These are phyloP conservation scores for Propithecus coquereli DNA, from an alignment of 2,113 vertebrate species.

Conservation along the genomic window DNA sequence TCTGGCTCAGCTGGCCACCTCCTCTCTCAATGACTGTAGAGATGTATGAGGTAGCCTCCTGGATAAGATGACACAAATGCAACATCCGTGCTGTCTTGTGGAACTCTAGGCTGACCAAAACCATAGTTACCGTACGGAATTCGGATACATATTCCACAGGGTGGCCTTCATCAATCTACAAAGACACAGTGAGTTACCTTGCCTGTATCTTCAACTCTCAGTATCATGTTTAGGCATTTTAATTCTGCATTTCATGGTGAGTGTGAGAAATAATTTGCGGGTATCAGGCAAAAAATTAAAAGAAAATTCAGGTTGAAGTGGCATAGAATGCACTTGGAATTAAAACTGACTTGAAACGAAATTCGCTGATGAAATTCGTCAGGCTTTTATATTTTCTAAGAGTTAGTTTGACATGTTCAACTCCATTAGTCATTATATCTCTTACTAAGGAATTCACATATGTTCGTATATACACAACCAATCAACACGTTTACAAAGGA, in stretches of 20 bases:
- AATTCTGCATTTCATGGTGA: background rate
- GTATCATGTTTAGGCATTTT: background rate
- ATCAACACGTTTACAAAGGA: background rate
- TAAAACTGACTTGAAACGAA: slow-evolving; percentile 33
- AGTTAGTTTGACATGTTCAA: background rate
- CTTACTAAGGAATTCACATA: background rate
- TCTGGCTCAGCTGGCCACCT: slow-evolving; percentile 67
- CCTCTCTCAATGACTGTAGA: slow-evolving; percentile 50
- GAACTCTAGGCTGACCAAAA: slow-evolving; percentile 75
- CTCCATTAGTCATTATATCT: background rate
- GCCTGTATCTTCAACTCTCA: background rate
- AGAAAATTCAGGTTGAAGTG: slow-evolving; percentile 20
- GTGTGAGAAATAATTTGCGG: background rate
- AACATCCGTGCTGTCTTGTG: slow-evolving; percentile 19
- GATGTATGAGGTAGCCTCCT: slow-evolving; percentile 63
- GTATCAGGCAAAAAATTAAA: background rate
- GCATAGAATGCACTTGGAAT: background rate
- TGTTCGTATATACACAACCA: background rate
- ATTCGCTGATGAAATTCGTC: background rate
- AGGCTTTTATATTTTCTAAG: slow-evolving; percentile 9
- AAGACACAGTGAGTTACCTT: background rate
- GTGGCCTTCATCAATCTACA: slow-evolving; percentile 71
- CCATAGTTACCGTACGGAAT: slow-evolving; percentile 69
- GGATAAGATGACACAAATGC: slow-evolving; percentile 64
- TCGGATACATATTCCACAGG: slow-evolving; percentile 73